phyloP scores from a whole-genome alignment of 2,797 vertebrate species.

The Sebastes goodei region DNA sequence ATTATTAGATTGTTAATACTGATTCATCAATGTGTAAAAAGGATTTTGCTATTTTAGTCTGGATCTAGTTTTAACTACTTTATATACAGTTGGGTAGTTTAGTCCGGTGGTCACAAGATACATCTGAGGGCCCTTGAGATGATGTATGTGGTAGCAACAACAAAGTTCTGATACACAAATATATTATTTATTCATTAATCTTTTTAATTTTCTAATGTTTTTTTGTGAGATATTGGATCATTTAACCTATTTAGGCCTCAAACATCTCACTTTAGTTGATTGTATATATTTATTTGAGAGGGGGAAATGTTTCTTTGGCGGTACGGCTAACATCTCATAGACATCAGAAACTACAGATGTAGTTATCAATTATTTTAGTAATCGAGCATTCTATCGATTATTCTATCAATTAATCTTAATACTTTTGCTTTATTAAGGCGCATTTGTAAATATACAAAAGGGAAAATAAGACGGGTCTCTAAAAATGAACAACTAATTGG shows the following conservation, averaged over 20 bases:
- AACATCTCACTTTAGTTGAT: neutral
- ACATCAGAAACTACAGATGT: too few species aligned
- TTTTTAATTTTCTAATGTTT: neutral
- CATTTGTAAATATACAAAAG: too few species aligned
- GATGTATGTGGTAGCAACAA: neutral
- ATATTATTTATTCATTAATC: neutral
- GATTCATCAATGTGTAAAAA: neutral
- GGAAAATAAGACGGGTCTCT: too few species aligned
- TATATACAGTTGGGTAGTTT: neutral
- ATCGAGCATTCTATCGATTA: too few species aligned
- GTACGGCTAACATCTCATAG: neutral
- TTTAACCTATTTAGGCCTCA: neutral
- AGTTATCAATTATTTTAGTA: too few species aligned
- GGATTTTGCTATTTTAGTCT: neutral
- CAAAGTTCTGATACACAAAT: neutral
- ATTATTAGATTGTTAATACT: neutral
- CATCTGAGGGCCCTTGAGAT: neutral
- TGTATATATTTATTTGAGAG: neutral
- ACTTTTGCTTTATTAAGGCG: too few species aligned
- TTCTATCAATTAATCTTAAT: too few species aligned
- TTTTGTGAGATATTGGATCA: too few species aligned
- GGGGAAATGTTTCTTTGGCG: neutral
- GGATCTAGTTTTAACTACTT: neutral
- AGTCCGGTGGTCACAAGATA: neutral
- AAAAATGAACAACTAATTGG: too few species aligned